phyloP scores from a whole-genome alignment of 2,113 vertebrate genomes.

The Eublepharis macularius region DNA sequence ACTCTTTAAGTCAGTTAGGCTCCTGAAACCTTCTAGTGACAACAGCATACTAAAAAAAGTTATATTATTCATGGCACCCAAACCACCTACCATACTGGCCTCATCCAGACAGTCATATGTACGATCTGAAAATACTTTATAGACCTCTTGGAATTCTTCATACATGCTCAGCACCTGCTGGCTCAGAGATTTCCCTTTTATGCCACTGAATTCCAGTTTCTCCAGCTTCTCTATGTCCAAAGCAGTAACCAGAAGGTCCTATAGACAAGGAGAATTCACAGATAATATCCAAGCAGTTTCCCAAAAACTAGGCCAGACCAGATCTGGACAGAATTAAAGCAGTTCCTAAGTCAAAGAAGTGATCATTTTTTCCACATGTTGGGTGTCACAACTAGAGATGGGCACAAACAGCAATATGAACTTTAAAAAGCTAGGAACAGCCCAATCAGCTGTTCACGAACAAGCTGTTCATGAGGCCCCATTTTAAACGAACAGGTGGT shows the following conservation, averaged over 20 bases:
- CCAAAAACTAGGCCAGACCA: not conserved
- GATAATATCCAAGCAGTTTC: constrained; percentile 13
- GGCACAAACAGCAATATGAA: too few relatives aligned
- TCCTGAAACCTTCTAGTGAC: not conserved
- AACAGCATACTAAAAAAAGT: not conserved
- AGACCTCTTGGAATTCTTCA: constrained; percentile 81
- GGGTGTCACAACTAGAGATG: too few relatives aligned
- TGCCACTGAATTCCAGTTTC: constrained; percentile 88
- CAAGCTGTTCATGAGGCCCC: too few relatives aligned
- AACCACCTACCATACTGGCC: constrained; percentile 72
- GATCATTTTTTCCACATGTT: not conserved
- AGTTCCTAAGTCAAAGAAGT: not conserved
- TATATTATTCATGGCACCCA: fast-evolving
- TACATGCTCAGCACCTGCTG: constrained; percentile 80
- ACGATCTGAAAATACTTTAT: constrained; percentile 78
- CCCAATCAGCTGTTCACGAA: too few relatives aligned
- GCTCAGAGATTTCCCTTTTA: constrained; percentile 80
- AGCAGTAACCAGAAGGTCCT: constrained; percentile 83
- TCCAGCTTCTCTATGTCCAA: constrained; percentile 87
- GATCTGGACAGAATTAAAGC: not conserved
- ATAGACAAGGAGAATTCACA: not conserved
- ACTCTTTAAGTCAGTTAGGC: not conserved
- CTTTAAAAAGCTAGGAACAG: too few relatives aligned
- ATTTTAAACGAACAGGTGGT: too few relatives aligned
- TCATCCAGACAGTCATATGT: constrained; percentile 83